phyloP scores from a whole-genome alignment of 2,113 vertebrate genomes.

The Ctenomys sociabilis region DNA sequence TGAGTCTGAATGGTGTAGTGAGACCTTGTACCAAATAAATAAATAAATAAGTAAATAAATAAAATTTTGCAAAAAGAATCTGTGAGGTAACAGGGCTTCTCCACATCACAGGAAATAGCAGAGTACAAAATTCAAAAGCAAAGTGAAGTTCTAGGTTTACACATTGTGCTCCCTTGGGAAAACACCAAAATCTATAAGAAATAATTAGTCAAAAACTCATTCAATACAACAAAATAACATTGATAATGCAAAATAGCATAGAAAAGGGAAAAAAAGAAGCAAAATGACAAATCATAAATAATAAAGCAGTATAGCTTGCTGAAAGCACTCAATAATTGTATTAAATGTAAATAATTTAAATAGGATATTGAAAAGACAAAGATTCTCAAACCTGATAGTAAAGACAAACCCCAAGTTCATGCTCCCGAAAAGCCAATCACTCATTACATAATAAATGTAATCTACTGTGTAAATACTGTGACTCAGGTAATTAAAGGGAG shows the following conservation, averaged over 20 bases:
- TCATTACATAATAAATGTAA: background rate
- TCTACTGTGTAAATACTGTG: background rate
- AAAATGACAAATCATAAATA: background rate
- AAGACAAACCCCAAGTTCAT: background rate
- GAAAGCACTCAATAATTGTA: background rate
- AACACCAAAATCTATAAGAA: background rate
- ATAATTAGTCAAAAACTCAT: background rate
- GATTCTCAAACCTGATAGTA: background rate
- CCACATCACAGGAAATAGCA: background rate
- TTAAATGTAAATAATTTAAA: slow-evolving; percentile 5
- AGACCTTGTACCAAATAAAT: no score
- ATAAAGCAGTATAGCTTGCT: background rate
- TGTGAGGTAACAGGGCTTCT: background rate
- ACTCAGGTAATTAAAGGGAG: background rate
- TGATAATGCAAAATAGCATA: background rate
- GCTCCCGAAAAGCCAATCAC: background rate
- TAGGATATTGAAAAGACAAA: background rate
- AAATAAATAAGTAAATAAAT: no score
- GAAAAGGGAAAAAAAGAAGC: background rate
- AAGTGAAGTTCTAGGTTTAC: background rate
- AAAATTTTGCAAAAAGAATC: no score
- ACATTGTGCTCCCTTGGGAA: background rate
- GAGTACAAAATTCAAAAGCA: background rate
- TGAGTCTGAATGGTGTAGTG: no score
- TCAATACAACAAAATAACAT: background rate